Base-by-base conservation (phyloP, 2,113 vertebrate species). In the Oenanthe oenanthe region DNA sequence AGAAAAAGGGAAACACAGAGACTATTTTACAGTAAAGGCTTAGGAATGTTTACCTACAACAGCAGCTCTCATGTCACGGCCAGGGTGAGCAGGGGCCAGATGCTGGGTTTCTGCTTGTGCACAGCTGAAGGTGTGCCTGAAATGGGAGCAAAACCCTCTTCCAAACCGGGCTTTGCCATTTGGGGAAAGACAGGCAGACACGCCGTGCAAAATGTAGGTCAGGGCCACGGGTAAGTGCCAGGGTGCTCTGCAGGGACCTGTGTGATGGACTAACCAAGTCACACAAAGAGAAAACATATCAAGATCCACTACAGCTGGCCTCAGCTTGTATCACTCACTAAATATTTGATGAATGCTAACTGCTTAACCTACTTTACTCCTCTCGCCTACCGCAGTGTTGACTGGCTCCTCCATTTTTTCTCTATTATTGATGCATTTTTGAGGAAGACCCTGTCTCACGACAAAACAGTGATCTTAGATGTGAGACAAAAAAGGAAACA, bases 271-370 rank as follows among this genome's bases (percentile, higher is more conserved):
- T 80, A 58, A 70, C 47, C 25, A 26, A 58, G 58, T 19, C 2
- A 15, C 31, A 51, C 75, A 84, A 77, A 84, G 84, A 9, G 1
- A 72, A 85, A 80, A 40, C 28, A 13, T 43, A 72, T 42, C 79
- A 34, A 50, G 91, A 80, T 80, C 54, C 45, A 0, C 0, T 45
- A n/a, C 10, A 76, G 75, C 84, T 80, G 67, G 54, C 38, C 67
- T 73, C 32, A 1, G 12, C 54, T 78, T 75, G 60, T 70, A 28
- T 63, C 7, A 3, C 50, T 65, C 40, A 70, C 61, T 89, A 77
- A 95, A 80, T 95, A 86, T 84, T 86, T 95, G 72, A 80, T 92
- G 87, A 80, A 54, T 51, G 47, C 36, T 70, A 91, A 66, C 84
- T 76, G 86, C 54, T 38, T 88, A 70, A 83, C 89, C 83, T 80